Evolutionary conservation across 2,797 vertebrate genomes (phyloP).

Genomic region (Aratinga solstitialis): DNA sequence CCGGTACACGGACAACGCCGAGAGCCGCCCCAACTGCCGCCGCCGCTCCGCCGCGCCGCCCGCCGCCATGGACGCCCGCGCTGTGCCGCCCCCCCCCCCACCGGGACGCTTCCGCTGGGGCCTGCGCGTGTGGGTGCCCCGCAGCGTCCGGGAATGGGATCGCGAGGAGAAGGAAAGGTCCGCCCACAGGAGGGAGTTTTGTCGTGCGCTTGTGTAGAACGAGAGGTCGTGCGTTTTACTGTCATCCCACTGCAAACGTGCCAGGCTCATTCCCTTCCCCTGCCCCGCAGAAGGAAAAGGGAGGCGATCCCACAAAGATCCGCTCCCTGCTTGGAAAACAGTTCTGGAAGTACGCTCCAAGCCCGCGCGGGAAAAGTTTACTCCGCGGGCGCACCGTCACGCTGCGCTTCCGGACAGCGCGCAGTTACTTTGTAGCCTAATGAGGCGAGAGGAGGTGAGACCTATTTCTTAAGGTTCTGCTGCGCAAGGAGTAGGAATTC

Average conservation of each 20-base stretch:
- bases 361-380: neutral
- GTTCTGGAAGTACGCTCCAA: neutral
- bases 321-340: neutral
- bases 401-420: neutral
- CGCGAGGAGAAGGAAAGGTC: neutral
- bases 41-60: neutral
- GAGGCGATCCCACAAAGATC: neutral
- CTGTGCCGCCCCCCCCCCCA: neutral
- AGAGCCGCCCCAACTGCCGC: neutral
- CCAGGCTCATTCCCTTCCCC: no score
- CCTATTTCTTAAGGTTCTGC: neutral
- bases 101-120: neutral
- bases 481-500: neutral
- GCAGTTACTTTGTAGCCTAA: neutral
- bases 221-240: rapidly evolving
- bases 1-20: conserved; percentile 21
- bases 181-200: rapidly evolving
- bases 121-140: rapidly evolving
- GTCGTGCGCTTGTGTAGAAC: rapidly evolving
- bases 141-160: neutral
- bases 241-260: rapidly evolving
- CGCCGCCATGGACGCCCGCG: neutral
- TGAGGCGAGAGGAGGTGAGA: neutral
- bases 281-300: neutral
- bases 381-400: rapidly evolving